Conservation (phyloP, 2,113 vertebrate genomes). For the Dipodomys spectabilis region DNA sequence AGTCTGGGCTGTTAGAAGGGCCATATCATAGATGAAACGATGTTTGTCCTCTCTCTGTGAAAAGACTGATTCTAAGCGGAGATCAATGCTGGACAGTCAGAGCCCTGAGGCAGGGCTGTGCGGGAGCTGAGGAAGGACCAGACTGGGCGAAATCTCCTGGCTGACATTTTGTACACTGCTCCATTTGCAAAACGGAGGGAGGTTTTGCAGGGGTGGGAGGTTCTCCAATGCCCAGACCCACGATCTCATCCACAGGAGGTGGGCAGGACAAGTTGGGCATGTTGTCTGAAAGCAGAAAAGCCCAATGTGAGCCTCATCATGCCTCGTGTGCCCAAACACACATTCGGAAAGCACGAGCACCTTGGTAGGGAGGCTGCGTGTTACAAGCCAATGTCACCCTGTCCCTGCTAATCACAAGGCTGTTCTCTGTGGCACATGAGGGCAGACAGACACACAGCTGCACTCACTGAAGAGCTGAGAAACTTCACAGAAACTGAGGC, state of each 20-base stretch:
- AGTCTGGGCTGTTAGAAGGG: too few relatives aligned
- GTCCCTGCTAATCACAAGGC: background rate
- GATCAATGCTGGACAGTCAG: background rate
- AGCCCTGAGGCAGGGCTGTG: too few relatives aligned
- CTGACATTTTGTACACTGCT: background rate
- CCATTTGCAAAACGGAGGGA: too few relatives aligned
- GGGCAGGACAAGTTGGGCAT: background rate
- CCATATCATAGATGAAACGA: background rate
- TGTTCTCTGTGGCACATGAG: background rate
- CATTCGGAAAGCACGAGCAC: background rate
- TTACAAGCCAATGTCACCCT: background rate
- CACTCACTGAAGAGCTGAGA: background rate
- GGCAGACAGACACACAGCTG: background rate
- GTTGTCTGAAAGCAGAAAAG: background rate
- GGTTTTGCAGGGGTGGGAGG: too few relatives aligned
- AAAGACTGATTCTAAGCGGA: background rate
- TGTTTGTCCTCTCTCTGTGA: too few relatives aligned
- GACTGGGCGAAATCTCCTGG: background rate
- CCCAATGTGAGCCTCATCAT: background rate
- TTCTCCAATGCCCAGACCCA: background rate
- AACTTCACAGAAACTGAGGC: background rate
- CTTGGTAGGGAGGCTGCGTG: accelerated
- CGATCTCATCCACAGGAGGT: background rate
- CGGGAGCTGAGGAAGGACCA: too few relatives aligned
- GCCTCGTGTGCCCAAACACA: background rate